phyloP scores from a whole-genome alignment of 2,113 vertebrate genomes.

The Symphodus melops region DNA sequence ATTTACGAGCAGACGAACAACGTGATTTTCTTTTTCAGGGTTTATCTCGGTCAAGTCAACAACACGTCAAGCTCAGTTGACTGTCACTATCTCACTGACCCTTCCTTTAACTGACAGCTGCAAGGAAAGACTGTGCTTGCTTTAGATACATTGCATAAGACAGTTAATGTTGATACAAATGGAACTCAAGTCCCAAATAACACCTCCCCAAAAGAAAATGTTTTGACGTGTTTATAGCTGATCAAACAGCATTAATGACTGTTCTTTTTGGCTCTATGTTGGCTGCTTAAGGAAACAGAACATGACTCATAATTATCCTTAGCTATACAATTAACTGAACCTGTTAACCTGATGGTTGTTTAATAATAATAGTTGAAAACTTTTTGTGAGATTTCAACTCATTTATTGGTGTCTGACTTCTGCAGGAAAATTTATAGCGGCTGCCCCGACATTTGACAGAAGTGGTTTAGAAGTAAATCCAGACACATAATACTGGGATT shows the following conservation, averaged over 20 bases:
- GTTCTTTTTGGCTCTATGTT: neutral
- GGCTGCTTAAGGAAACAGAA: neutral
- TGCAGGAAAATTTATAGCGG: neutral
- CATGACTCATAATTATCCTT: neutral
- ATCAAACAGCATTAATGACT: neutral
- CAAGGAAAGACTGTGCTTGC: neutral
- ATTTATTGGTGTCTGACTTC: neutral
- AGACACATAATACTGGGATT: slow-evolving; percentile 21
- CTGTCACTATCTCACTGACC: neutral
- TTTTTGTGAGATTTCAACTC: neutral
- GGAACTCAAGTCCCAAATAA: neutral
- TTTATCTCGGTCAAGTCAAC: slow-evolving; percentile 45
- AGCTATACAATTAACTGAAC: neutral
- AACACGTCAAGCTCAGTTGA: slow-evolving; percentile 31
- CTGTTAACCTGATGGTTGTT: neutral
- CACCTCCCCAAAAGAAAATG: neutral
- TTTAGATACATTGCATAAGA: neutral
- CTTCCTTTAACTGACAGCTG: slow-evolving; percentile 19
- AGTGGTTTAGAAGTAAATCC: neutral
- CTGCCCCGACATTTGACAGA: neutral
- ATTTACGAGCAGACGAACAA: slow-evolving; percentile 48
- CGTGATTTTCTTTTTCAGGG: slow-evolving; percentile 22
- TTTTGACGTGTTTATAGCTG: neutral
- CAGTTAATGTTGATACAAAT: neutral
- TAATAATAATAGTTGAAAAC: neutral